These are phyloP conservation scores for Tyto alba DNA, from an alignment of 2,113 vertebrate genomes.

Conservation along the genomic window DNA sequence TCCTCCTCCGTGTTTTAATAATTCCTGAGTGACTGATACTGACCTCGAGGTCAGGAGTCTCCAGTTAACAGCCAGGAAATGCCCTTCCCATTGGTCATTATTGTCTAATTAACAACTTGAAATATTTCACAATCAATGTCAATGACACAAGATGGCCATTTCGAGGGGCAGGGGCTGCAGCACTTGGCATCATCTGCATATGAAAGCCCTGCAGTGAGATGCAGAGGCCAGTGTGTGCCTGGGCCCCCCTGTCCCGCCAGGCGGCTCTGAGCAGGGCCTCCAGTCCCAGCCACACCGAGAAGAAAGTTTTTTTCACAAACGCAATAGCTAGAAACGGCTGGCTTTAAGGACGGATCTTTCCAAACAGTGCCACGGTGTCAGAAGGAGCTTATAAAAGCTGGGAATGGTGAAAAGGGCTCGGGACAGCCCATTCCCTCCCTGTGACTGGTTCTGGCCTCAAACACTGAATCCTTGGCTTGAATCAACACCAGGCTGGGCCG, in stretches of 20 bases:
- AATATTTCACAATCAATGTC: neutral
- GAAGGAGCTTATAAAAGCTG: neutral
- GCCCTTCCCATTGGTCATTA: constrained; percentile 31
- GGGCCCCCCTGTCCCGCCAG: no score
- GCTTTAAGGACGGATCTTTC: neutral
- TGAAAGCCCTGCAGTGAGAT: neutral
- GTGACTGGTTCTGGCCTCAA: no score
- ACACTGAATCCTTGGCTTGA: neutral
- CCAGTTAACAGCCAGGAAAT: constrained; percentile 38
- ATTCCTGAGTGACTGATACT: constrained; percentile 17
- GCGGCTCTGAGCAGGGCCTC: no score
- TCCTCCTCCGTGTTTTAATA: neutral
- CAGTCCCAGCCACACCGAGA: neutral
- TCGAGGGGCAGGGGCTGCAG: neutral
- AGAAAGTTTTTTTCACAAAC: neutral
- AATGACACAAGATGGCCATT: neutral
- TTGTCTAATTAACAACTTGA: constrained; percentile 42
- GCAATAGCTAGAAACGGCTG: neutral
- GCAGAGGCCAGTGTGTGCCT: neutral
- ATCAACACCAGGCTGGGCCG: neutral
- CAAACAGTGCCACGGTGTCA: neutral
- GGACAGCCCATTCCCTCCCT: neutral
- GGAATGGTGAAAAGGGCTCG: neutral
- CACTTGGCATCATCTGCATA: neutral
- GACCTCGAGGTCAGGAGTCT: constrained; percentile 8